Percentiles rank a stretch among this genome's conserved stretches.
Evolutionary conservation across 2,113 vertebrate species (phyloP).

Genomic region (Bos indicus): DNA sequence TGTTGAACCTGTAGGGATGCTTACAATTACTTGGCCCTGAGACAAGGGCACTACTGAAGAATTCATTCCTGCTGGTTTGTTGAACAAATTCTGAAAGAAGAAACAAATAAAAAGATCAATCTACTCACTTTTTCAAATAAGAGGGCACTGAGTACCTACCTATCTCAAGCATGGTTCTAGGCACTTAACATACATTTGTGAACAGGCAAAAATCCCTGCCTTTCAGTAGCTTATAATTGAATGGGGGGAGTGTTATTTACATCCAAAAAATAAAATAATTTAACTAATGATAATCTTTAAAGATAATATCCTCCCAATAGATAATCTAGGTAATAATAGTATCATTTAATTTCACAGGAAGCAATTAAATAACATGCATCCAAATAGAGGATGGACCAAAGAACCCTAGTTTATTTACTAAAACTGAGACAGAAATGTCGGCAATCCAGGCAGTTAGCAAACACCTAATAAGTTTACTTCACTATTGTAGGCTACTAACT

Average conservation of each 20-base stretch:
- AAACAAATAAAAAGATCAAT: neutral
- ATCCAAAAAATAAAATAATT: neutral
- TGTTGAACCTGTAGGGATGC: conserved; percentile 79
- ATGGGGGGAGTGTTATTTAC: neutral
- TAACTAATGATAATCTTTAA: neutral
- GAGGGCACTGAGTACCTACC: neutral
- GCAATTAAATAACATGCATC: neutral
- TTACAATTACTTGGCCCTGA: conserved; percentile 86
- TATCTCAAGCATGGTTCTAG: neutral
- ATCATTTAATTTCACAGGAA: conserved; percentile 25
- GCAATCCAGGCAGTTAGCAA: neutral
- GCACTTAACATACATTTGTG: neutral
- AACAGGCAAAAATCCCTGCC: conserved; percentile 17
- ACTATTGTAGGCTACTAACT: neutral
- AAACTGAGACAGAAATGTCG: neutral
- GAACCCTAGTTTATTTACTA: neutral
- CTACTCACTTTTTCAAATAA: conserved; percentile 14
- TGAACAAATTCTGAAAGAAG: conserved; percentile 83
- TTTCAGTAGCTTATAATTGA: neutral
- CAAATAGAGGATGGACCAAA: conserved; percentile 26
- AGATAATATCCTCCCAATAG: neutral
- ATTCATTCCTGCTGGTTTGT: conserved; percentile 81
- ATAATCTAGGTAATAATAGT: neutral
- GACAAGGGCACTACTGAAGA: conserved; percentile 85
- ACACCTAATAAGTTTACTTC: neutral